Evolutionary conservation across 2,113 vertebrate species (phyloP).

Genomic region (Misgurnus anguillicaudatus): DNA sequence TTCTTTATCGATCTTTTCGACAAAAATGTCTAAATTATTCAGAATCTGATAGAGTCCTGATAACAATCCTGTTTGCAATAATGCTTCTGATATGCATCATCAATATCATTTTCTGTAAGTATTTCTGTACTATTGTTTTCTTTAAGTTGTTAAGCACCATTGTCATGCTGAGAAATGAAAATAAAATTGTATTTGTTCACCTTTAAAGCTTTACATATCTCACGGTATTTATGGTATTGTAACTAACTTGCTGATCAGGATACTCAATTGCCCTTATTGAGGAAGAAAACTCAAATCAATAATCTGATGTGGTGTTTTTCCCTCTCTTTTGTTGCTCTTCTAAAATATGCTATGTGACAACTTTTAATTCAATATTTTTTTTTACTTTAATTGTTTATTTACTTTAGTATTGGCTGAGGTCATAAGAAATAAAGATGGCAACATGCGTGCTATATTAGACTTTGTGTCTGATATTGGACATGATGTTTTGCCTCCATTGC

Average conservation of each 20-base stretch:
- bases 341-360: background rate
- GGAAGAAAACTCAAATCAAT: too few relatives aligned
- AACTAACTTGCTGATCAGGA: background rate
- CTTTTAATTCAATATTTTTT: background rate
- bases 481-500: conserved; percentile 24
- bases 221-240: too few relatives aligned
- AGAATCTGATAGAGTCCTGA: background rate
- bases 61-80: conserved; percentile 21
- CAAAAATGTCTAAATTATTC: background rate
- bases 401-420: background rate
- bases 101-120: conserved; percentile 25
- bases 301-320: too few relatives aligned
- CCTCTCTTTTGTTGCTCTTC: too few relatives aligned
- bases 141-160: background rate
- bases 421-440: background rate
- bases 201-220: background rate
- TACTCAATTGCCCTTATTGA: background rate
- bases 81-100: conserved; percentile 18
- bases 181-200: background rate
- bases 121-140: background rate
- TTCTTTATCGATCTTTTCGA: background rate
- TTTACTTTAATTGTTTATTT: background rate
- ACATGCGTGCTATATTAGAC: background rate
- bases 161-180: background rate
- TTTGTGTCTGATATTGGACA: conserved; percentile 17